Base-by-base conservation (phyloP, 2,797 vertebrate species). In the Sphenodon punctatus region DNA sequence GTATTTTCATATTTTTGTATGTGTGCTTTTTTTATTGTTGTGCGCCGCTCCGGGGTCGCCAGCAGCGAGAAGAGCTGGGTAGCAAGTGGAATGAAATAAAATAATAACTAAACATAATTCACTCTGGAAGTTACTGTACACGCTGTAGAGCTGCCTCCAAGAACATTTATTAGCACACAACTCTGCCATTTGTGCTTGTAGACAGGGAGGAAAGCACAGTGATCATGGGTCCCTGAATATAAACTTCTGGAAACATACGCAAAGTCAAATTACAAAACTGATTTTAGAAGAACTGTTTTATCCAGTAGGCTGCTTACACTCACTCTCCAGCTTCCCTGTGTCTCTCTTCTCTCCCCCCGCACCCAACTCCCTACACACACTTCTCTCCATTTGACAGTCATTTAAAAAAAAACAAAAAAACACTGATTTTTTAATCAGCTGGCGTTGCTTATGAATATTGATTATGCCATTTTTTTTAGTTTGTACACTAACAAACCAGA, bases 91-190 rank as follows among this genome's bases (percentile, higher is more conserved):
- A n/a, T n/a, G n/a, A n/a, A n/a, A n/a, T n/a, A n/a, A n/a, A n/a
- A n/a, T n/a, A n/a, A n/a, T n/a, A n/a, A n/a, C n/a, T n/a, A n/a
- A n/a, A 48, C 53, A n/a, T 68, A 83, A 85, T 85, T 78, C 14
- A 66, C 67, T 84, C 82, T 88, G 75, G 45, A 70, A 87, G 78
- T n/a, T 63, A 36, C 39, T 51, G 49, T 66, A 60, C 70, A 43
- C 49, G 34, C 15, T 59, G 45, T 65, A 58, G 45, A 69, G 80
- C 78, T 77, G 80, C 75, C 70, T 84, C 78, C 61, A 70, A 48
- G 84, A 27, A 32, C 0, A 0, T 41, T 72, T 69, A 53, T 36
- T 72, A 65, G n/a, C 69, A 67, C 75, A 61, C 7, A 10, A 4
- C 80, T 36, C 60, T 61, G 56, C 48, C 80, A 1, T 30, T 78